Conservation (phyloP, 2,797 vertebrate species). For the Chaetophractus vellerosus region DNA sequence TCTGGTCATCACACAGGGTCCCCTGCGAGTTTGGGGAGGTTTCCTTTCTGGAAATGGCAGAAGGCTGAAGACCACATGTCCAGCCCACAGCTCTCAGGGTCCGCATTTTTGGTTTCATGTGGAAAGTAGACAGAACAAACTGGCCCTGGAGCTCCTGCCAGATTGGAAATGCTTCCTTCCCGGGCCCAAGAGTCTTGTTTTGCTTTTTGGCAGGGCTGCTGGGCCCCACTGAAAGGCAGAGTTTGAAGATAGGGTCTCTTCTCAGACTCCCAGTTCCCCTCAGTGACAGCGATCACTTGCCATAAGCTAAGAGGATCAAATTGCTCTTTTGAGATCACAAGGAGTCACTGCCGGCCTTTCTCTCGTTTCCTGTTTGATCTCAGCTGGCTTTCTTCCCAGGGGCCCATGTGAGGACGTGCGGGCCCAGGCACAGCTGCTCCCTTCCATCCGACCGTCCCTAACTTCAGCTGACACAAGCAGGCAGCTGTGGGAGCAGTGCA, state of each 20-base stretch:
- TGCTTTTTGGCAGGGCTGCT: background rate
- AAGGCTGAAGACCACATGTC: too few relatives aligned
- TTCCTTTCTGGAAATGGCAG: background rate
- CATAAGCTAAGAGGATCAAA: background rate
- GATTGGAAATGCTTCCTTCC: background rate
- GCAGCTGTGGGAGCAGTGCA: conserved; percentile 70
- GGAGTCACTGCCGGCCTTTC: background rate
- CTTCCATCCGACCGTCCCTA: conserved; percentile 52
- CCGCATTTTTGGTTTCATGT: background rate
- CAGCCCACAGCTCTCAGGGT: background rate
- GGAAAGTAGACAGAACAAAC: background rate
- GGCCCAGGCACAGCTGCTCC: conserved; percentile 68
- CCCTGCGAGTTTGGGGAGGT: background rate
- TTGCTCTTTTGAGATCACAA: conserved; percentile 76
- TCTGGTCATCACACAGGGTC: background rate
- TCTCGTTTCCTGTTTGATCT: conserved; percentile 72
- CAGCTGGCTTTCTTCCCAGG: conserved; percentile 67
- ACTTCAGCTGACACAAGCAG: conserved; percentile 58
- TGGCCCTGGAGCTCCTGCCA: background rate
- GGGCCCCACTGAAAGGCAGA: background rate
- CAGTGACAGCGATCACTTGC: conserved; percentile 26
- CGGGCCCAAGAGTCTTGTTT: conserved; percentile 8
- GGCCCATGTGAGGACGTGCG: conserved; percentile 52
- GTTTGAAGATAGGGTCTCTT: conserved; percentile 39
- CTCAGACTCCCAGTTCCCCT: background rate